phyloP scores from a whole-genome alignment of 2,797 vertebrate genomes.

The Catharus ustulatus region DNA sequence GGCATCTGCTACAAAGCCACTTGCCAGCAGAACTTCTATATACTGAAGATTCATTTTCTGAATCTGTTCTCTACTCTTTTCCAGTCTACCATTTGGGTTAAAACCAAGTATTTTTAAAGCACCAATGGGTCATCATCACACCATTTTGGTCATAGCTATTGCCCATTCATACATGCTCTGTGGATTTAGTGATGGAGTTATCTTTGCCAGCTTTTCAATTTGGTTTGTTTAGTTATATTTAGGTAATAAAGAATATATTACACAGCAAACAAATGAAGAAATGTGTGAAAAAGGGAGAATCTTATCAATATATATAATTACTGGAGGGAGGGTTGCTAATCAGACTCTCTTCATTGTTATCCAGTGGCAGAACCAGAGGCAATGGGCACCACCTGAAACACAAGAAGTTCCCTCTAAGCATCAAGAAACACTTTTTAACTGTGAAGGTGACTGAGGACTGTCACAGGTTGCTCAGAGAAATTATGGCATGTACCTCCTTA shows the following conservation, averaged over 20 bases:
- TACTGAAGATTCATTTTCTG: background rate
- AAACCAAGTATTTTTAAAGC: background rate
- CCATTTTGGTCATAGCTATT: accelerated
- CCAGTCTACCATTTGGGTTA: background rate
- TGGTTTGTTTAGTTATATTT: background rate
- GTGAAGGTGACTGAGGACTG: background rate
- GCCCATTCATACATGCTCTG: background rate
- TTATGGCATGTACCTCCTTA: background rate
- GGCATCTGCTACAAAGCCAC: background rate
- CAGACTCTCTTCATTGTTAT: background rate
- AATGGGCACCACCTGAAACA: background rate
- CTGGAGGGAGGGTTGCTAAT: background rate
- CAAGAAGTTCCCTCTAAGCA: background rate
- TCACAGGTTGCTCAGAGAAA: background rate
- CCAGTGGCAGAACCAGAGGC: background rate
- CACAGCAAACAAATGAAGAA: background rate
- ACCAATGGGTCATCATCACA: background rate
- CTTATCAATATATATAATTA: background rate
- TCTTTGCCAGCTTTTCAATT: background rate
- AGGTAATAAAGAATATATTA: background rate
- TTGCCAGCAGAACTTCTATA: background rate
- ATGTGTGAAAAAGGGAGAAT: background rate
- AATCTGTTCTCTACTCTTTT: background rate
- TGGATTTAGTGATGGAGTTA: background rate
- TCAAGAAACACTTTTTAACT: background rate